Evolutionary conservation across 1,140 invertebrate genomes (phyloP), one percentile per base, ranked within the genome.

Genomic region (Hormaphis cornu): DNA sequence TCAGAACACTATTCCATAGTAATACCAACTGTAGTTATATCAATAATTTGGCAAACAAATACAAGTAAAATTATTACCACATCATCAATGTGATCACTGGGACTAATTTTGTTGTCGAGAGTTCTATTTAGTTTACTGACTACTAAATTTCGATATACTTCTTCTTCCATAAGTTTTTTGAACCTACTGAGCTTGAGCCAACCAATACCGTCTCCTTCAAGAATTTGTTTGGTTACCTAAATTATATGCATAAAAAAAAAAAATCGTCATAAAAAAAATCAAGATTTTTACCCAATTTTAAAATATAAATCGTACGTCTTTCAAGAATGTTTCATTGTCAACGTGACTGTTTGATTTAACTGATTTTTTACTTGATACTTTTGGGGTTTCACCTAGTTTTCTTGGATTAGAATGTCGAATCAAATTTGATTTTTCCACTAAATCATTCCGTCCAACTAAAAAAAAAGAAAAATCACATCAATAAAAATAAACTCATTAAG

Each of bases 81-180:
- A 83, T 99, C 96, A 77, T 97, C 95, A 54, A 99, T 91, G 77
- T 97, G 93, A 81, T 97, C 92, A 78, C 96, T 92, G 3, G 95
- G 93, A 59, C 89, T 89, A 44, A 97, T 89, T 80, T 96, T 97
- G 73, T 87, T 87, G 74, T 95, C 94, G 20, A 98, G 82, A 70
- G 93, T 95, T 73, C 90, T 89, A 78, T 99, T 99, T 9, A 99
- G 81, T 76, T 97, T 94, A 56, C 90, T 93, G 2, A 98, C 86
- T 10, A 98, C 90, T 78, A 99, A 88, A 77, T 95, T 97, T 33
- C 97, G 83, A 81, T 98, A 97, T 66, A 91, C 97, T 81, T 99
- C 97, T 79, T 99, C 96, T 79, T 99, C 97, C 93, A 99, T 96
- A 6, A 99, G 79, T 77, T 97, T 96, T 76, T 93, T 95, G 20